Evolutionary conservation across 2,797 vertebrate species (phyloP).

Genomic region (Crenichthys baileyi): DNA sequence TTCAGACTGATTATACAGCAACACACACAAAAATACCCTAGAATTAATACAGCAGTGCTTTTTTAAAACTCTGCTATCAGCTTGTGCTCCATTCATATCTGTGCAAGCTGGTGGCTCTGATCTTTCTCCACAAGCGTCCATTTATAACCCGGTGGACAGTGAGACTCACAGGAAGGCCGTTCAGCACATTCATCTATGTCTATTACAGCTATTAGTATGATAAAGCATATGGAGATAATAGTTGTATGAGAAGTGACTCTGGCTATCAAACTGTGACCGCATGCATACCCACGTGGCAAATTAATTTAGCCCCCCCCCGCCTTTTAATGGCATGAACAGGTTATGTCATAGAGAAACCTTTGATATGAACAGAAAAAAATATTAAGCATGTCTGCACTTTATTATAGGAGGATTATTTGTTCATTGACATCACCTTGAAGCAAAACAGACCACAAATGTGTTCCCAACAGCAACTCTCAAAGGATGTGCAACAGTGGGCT

Average conservation of each 20-base stretch:
- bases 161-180: slow-evolving; percentile 35
- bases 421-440: slow-evolving; percentile 27
- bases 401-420: slow-evolving; percentile 24
- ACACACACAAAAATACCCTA: neutral
- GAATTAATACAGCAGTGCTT: neutral
- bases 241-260: slow-evolving; percentile 40
- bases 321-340: slow-evolving; percentile 43
- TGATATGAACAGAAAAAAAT: slow-evolving; percentile 20
- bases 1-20: neutral
- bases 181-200: slow-evolving; percentile 51
- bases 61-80: neutral
- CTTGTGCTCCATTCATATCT: slow-evolving; percentile 29
- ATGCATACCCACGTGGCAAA: slow-evolving; percentile 41
- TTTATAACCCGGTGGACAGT: slow-evolving; percentile 50
- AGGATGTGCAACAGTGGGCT: slow-evolving; percentile 1
- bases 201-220: slow-evolving; percentile 51
- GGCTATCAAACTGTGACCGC: slow-evolving; percentile 47
- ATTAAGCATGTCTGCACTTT: slow-evolving; percentile 15
- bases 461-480: slow-evolving; percentile 28
- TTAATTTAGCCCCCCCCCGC: slow-evolving; percentile 21
- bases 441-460: slow-evolving; percentile 16
- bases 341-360: slow-evolving; percentile 34
- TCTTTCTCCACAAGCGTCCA: slow-evolving; percentile 39
- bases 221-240: slow-evolving; percentile 56
- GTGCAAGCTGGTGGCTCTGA: slow-evolving; percentile 22